These are phyloP conservation scores for Hyposoter didymator DNA, from an alignment of 2,888 invertebrate genomes.

Conservation along the genomic window DNA sequence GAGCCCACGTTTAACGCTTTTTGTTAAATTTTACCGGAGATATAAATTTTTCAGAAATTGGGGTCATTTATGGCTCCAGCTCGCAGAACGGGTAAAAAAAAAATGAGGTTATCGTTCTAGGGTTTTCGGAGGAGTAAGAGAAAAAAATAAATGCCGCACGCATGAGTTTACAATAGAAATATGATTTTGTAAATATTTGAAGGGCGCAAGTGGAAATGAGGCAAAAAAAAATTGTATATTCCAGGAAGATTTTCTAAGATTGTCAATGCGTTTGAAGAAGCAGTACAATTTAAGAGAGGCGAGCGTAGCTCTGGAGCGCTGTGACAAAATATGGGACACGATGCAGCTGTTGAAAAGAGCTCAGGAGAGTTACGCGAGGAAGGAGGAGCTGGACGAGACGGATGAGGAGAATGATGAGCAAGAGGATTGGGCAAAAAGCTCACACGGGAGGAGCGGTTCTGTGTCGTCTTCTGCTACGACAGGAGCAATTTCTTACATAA, in stretches of 20 bases:
- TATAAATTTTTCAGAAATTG: no score
- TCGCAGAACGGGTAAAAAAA: no score
- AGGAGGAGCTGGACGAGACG: slow-evolving; percentile 22
- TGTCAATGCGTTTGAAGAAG: slow-evolving; percentile 64
- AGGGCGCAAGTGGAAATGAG: background rate
- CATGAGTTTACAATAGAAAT: background rate
- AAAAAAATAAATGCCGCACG: background rate
- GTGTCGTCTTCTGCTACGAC: slow-evolving; percentile 37
- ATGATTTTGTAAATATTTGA: background rate
- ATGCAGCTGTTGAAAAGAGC: slow-evolving; percentile 78
- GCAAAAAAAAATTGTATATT: slow-evolving; percentile 14
- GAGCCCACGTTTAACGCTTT: no score
- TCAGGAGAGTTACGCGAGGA: slow-evolving; percentile 56
- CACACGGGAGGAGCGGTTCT: slow-evolving; percentile 18
- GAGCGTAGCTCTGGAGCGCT: slow-evolving; percentile 76
- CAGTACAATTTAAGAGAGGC: slow-evolving; percentile 74
- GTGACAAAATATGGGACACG: slow-evolving; percentile 83
- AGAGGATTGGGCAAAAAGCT: background rate
- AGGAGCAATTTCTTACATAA: slow-evolving; percentile 67
- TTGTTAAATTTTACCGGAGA: no score
- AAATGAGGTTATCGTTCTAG: no score
- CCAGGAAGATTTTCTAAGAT: slow-evolving; percentile 58
- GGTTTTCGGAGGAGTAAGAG: no score
- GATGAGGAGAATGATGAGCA: slow-evolving; percentile 30
- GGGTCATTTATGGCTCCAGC: no score